Base-by-base conservation (phyloP, 2,888 invertebrate genomes). In the Pristionchus maxplancki region DNA sequence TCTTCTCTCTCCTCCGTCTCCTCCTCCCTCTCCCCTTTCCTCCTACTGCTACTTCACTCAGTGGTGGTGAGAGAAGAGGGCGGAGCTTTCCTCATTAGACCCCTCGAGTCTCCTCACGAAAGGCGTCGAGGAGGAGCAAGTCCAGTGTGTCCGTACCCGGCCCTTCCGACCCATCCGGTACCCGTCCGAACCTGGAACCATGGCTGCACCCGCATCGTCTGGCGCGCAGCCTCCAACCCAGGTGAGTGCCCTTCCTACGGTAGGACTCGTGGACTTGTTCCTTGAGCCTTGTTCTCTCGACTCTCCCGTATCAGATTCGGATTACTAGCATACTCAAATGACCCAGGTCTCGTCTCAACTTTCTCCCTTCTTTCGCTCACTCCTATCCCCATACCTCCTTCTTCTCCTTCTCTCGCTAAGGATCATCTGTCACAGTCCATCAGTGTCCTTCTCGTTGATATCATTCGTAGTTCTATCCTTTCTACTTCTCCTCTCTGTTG, bases 41-140 rank as follows among this genome's bases (percentile, higher is more conserved):
- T n/a, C n/a, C n/a, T n/a, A n/a, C n/a, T n/a, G 20, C 58, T 58
- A 13, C 58, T 58, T 62, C 37, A 40, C 40, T 74, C 74, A 74
- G 37, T 74, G 83, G 83, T 83, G 85, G 64, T 62, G 71, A 87
- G 67, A 71, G 86, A 71, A 87, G 86, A 28, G 86, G 86, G 86
- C 86, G 86, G 86, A 40, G 86, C 40, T 48, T 50, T 17, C 44
- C 85, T 87, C 86, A 87, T 87, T 87, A 87, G 86, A 87, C 64
- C 40, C 85, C 82, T 44, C 53, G 82, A 53, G 34, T 83, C 82
- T 81, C 53, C 53, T 53, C 82, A 78, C 78, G 78, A 78, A 78
- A 78, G 78, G 78, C 78, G 78, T 78, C 78, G 78, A 78, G 28
- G 78, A 48, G 71, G 20, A 71, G 71, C 24, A 78, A 31, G 67